Conservation (phyloP, 2,113 vertebrate genomes). For the Lophura nycthemera region DNA sequence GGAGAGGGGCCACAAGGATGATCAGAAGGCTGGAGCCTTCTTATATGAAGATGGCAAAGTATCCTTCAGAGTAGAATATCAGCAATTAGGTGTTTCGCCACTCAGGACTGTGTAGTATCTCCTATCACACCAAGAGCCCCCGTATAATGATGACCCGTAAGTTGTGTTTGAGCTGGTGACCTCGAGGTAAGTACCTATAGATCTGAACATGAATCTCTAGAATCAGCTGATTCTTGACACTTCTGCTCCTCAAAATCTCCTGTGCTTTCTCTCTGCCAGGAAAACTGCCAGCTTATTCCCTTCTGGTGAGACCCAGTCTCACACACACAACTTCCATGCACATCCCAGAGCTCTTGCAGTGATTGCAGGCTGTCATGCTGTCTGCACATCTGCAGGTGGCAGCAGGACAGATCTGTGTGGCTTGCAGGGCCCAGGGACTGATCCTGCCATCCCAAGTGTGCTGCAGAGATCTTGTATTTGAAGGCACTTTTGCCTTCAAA, state of each 20-base stretch:
- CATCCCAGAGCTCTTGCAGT: neutral
- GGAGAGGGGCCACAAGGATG: too few species aligned
- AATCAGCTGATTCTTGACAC: neutral
- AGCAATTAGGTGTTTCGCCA: fast-evolving
- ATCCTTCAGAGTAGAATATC: neutral
- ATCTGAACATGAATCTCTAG: constrained; percentile 3
- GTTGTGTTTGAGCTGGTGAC: neutral
- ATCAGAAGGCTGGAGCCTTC: too few species aligned
- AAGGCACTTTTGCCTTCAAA: neutral
- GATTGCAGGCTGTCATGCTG: neutral
- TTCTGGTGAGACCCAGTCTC: neutral
- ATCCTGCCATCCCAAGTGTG: fast-evolving
- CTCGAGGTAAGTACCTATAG: neutral
- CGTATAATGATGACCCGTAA: neutral
- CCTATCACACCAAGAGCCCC: neutral
- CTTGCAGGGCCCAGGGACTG: fast-evolving
- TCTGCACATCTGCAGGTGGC: neutral
- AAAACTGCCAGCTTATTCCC: neutral
- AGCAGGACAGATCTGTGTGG: neutral
- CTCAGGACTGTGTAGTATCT: neutral
- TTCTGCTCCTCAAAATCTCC: neutral
- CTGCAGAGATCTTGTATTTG: neutral
- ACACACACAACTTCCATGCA: fast-evolving
- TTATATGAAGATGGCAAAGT: neutral
- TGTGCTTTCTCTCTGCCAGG: neutral